Percentiles rank a stretch among this genome's conserved stretches.
Conservation (phyloP, 1,140 invertebrate species). For the Magallana gigas region DNA sequence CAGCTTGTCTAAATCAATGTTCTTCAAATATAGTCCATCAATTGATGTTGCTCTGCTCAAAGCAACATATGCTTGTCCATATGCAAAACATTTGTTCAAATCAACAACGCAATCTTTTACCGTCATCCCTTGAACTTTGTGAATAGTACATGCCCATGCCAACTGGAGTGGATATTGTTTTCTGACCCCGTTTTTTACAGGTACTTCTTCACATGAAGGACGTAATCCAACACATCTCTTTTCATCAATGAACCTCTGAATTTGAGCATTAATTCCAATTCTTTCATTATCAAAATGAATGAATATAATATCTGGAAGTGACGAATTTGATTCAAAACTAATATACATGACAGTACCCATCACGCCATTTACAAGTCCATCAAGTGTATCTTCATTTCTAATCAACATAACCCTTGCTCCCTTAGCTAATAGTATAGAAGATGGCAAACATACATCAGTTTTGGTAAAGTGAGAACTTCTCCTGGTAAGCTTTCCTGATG, state of each 20-base stretch:
- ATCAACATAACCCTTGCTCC: too few relatives aligned
- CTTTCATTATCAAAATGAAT: too few relatives aligned
- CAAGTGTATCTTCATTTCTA: conserved; percentile 9
- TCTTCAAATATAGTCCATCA: conserved; percentile 24
- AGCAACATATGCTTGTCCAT: background rate
- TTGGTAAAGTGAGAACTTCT: background rate
- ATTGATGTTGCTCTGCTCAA: conserved; percentile 52
- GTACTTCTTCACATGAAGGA: too few relatives aligned
- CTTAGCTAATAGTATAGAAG: too few relatives aligned
- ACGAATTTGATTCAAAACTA: too few relatives aligned
- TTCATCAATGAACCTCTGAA: too few relatives aligned
- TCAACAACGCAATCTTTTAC: conserved; percentile 23
- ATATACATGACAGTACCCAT: conserved; percentile 9
- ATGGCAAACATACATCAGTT: background rate
- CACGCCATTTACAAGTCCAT: conserved; percentile 49
- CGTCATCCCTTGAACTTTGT: conserved; percentile 59
- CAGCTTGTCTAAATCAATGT: background rate
- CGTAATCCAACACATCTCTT: too few relatives aligned
- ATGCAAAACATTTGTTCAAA: conserved; percentile 18
- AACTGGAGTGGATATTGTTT: conserved; percentile 54
- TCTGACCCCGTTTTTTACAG: background rate
- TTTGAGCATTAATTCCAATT: too few relatives aligned
- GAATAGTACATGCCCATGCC: conserved; percentile 56
- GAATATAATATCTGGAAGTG: too few relatives aligned
- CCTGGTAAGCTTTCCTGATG: background rate